These are phyloP conservation scores for Paramormyrops hopkinsi DNA, from an alignment of 2,797 vertebrate species.

Conservation along the genomic window DNA sequence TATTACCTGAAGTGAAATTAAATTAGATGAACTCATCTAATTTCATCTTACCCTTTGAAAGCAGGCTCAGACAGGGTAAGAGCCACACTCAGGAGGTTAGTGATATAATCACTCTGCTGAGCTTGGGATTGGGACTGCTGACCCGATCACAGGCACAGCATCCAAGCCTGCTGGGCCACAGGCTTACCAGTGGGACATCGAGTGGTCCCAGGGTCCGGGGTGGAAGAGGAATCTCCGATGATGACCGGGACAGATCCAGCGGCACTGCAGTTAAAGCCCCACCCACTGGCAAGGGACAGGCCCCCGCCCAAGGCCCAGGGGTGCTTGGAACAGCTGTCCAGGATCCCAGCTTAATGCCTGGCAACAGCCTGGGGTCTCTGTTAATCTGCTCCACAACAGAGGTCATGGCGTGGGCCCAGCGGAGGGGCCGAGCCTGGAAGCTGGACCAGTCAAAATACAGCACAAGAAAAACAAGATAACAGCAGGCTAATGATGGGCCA, in stretches of 20 bases:
- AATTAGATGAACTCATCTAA: no score
- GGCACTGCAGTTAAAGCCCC: conserved; percentile 36
- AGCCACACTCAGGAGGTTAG: background rate
- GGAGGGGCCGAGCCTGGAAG: conserved; percentile 56
- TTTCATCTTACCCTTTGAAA: background rate
- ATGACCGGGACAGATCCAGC: conserved; percentile 50
- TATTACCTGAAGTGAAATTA: background rate
- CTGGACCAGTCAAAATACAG: conserved; percentile 37
- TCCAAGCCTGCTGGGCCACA: background rate
- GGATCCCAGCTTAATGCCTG: conserved; percentile 53
- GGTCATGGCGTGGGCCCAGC: conserved; percentile 56
- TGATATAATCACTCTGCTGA: background rate
- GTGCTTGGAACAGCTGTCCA: conserved; percentile 46
- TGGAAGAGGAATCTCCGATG: conserved; percentile 57
- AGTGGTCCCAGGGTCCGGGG: conserved; percentile 48
- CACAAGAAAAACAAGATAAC: background rate
- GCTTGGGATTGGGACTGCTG: background rate
- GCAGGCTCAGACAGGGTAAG: background rate
- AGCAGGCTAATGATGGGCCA: background rate
- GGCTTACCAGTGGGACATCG: conserved; percentile 55
- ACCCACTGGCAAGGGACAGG: conserved; percentile 47
- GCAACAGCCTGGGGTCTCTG: conserved; percentile 43
- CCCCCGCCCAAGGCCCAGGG: conserved; percentile 43
- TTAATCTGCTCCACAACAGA: conserved; percentile 65
- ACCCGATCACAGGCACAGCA: background rate